Percentiles rank a stretch among this genome's conserved stretches.
phyloP scores from a whole-genome alignment of 2,888 invertebrate genomes.

The Apamea crenata region DNA sequence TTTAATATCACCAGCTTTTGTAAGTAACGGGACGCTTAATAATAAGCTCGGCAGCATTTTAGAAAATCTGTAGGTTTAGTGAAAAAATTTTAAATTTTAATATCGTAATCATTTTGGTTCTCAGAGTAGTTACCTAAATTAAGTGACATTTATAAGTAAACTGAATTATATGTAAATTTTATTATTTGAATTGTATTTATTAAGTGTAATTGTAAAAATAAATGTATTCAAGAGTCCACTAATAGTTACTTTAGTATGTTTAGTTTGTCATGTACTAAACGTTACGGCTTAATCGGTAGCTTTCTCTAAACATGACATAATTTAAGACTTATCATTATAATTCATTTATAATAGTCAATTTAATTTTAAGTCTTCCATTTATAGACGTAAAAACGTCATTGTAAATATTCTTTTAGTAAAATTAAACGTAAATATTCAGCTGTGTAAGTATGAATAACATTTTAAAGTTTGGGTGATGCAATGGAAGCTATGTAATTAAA shows the following conservation, averaged over 20 bases:
- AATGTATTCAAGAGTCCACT: slow-evolving; percentile 71
- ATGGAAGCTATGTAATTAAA: slow-evolving; percentile 75
- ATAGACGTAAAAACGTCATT: slow-evolving; percentile 70
- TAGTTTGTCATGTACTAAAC: slow-evolving; percentile 80
- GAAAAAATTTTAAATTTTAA: slow-evolving; percentile 31
- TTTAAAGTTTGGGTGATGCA: slow-evolving; percentile 72
- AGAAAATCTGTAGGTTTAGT: slow-evolving; percentile 5
- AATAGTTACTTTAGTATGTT: slow-evolving; percentile 69
- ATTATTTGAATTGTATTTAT: slow-evolving; percentile 61
- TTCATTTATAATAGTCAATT: slow-evolving; percentile 81
- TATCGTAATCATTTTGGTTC: slow-evolving; percentile 42
- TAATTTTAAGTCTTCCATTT: slow-evolving; percentile 80
- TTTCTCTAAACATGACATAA: slow-evolving; percentile 78
- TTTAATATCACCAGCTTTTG: slow-evolving; percentile 17
- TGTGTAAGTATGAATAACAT: slow-evolving; percentile 66
- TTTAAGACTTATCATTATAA: slow-evolving; percentile 71
- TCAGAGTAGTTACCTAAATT: slow-evolving; percentile 64
- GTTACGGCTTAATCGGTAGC: slow-evolving; percentile 71
- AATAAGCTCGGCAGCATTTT: slow-evolving; percentile 25
- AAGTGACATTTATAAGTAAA: slow-evolving; percentile 55
- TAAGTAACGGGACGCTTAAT: not conserved
- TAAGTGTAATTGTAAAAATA: slow-evolving; percentile 62
- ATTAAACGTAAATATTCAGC: slow-evolving; percentile 58
- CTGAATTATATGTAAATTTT: slow-evolving; percentile 58
- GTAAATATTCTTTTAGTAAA: slow-evolving; percentile 80